Evolutionary conservation across 2,113 vertebrate genomes (phyloP), one percentile per base, ranked within the genome.

Genomic region (Mirounga angustirostris): DNA sequence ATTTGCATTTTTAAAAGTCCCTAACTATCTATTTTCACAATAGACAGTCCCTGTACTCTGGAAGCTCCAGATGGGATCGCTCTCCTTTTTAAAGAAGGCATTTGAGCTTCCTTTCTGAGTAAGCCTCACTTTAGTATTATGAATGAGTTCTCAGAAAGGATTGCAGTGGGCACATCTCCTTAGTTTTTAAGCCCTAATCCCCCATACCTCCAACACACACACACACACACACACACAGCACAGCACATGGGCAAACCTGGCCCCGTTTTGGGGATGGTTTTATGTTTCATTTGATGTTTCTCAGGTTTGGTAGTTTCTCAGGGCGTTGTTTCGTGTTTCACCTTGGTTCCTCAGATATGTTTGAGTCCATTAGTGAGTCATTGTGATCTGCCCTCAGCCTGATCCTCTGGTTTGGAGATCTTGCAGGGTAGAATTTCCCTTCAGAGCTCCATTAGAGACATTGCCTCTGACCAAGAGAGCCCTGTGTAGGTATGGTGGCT

Each of bases 1-100:
- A 97, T 98, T 98, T 98, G 96, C 98, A 92, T 98, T 98, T 98
- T 95, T 97, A 98, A 93, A 97, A 96, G 93, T 96, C 92, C 91
- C 96, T 89, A 96, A 82, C 93, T 98, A 73, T 93, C 73, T 73
- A 95, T 98, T 97, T 97, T 93, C 81, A 33, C 0, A 22, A 67
- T 80, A 96, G 97, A 83, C 67, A 86, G 91, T 85, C 89, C 84
- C 81, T 86, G 7, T 89, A 89, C 74, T 95, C 76, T 14, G 0
- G 0, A 79, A 94, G 87, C 71, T 87, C 76, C 91, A 67, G 92
- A 88, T 95, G 92, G 84, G 81, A 96, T 95, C 52, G 18, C 33
- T 95, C 65, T 96, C 54, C 71, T 83, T 97, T 97, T 97, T 96
- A 91, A 98, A 96, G 85, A 96, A 93, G 82, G 52, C 65, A 0